Evolutionary conservation across 2,113 vertebrate genomes (phyloP).

Genomic region (Phalacrocorax pelagicus): DNA sequence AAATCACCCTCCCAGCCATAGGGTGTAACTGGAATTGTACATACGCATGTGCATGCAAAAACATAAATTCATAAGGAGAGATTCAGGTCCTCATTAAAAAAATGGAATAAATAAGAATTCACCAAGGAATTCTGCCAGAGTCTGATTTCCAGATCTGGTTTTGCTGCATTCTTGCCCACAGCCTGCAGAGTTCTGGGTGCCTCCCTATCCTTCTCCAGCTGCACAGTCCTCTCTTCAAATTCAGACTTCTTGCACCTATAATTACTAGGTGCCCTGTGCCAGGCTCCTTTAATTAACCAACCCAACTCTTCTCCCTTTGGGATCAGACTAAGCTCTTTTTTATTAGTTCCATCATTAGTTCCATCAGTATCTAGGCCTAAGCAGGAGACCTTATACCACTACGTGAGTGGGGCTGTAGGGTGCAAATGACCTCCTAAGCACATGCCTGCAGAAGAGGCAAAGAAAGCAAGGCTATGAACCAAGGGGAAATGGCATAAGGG

Average conservation of each 20-base stretch:
- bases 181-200: conserved; percentile 71
- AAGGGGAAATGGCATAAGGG: not conserved
- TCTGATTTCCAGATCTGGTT: conserved; percentile 75
- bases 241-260: conserved; percentile 82
- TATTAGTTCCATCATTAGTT: conserved; percentile 64
- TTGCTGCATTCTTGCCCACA: conserved; percentile 78
- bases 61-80: conserved; percentile 41
- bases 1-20: conserved; percentile 34
- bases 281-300: conserved; percentile 83
- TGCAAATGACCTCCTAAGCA: conserved; percentile 43
- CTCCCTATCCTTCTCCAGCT: conserved; percentile 78
- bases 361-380: conserved; percentile 41
- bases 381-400: conserved; percentile 25
- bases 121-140: conserved; percentile 74
- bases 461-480: not conserved
- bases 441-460: not conserved
- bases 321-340: conserved; percentile 73
- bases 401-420: conserved; percentile 5
- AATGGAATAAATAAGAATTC: conserved; percentile 72
- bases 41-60: conserved; percentile 50
- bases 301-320: conserved; percentile 75
- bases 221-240: conserved; percentile 76
- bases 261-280: conserved; percentile 77
- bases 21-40: conserved; percentile 49
- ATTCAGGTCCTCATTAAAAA: conserved; percentile 66